These are phyloP conservation scores for Acanthosepion lycidas DNA, from an alignment of 2,888 invertebrate genomes.

Conservation along the genomic window DNA sequence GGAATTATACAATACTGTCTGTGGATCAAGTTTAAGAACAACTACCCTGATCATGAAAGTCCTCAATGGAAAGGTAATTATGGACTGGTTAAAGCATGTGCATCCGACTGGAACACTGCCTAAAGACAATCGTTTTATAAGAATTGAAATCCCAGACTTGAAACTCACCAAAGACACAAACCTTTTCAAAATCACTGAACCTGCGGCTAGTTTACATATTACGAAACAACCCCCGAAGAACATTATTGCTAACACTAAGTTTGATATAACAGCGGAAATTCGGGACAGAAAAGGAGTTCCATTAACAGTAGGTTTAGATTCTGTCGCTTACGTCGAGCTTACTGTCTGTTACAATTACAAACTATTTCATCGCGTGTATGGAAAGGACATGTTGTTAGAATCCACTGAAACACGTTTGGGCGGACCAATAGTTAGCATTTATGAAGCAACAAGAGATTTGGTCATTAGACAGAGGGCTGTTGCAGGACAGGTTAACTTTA, in stretches of 20 bases:
- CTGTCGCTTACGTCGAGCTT: constrained; percentile 54
- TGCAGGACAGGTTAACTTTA: constrained; percentile 53
- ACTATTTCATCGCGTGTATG: constrained; percentile 50
- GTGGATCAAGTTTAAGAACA: constrained; percentile 46
- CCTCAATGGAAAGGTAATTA: constrained; percentile 46
- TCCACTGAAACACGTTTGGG: constrained; percentile 54
- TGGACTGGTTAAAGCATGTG: constrained; percentile 48
- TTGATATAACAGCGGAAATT: constrained; percentile 51
- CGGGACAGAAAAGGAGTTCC: constrained; percentile 48
- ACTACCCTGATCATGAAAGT: not conserved
- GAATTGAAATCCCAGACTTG: constrained; percentile 48
- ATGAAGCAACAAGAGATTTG: constrained; percentile 51
- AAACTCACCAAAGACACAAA: constrained; percentile 50
- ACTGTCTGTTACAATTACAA: constrained; percentile 53
- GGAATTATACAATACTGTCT: not conserved
- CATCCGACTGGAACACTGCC: constrained; percentile 49
- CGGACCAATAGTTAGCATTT: constrained; percentile 52
- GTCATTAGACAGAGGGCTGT: constrained; percentile 54
- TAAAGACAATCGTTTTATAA: constrained; percentile 49
- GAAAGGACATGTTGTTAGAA: constrained; percentile 52
- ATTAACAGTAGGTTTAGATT: constrained; percentile 55
- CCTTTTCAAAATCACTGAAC: constrained; percentile 52
- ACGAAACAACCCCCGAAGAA: constrained; percentile 40
- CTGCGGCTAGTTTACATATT: constrained; percentile 49
- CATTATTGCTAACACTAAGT: constrained; percentile 47